Percentiles rank a stretch among this genome's conserved stretches.
Evolutionary conservation across 2,113 vertebrate species (phyloP).

Genomic region (Anthoscopus minutus): DNA sequence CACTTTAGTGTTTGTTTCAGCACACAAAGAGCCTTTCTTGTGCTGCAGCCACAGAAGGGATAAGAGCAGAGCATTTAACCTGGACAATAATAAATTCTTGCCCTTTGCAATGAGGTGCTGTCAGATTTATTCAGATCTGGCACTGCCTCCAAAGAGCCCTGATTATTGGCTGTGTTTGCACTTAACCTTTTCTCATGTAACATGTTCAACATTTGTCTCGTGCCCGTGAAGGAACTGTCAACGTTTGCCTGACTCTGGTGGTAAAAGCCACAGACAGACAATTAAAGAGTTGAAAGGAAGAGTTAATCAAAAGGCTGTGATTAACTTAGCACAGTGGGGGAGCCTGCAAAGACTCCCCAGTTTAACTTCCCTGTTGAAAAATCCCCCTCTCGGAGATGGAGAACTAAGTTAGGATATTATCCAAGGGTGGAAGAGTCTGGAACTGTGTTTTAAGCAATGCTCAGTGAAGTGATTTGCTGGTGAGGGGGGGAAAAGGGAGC

Average conservation of each 20-base stretch:
- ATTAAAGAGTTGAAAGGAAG: neutral
- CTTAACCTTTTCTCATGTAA: conserved; percentile 60
- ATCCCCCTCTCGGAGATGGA: neutral
- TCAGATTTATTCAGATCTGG: conserved; percentile 59
- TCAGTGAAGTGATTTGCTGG: neutral
- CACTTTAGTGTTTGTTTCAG: conserved; percentile 54
- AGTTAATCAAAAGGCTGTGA: neutral
- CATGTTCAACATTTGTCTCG: conserved; percentile 37
- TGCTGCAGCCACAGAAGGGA: conserved; percentile 14
- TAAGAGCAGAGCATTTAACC: conserved; percentile 47
- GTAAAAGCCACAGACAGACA: conserved; percentile 22
- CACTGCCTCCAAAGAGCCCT: conserved; percentile 11
- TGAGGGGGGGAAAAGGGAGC: neutral
- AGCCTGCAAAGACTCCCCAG: neutral
- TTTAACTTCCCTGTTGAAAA: neutral
- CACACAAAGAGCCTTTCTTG: conserved; percentile 56
- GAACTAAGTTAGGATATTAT: neutral
- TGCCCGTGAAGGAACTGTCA: neutral
- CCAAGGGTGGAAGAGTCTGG: neutral
- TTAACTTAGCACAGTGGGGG: neutral
- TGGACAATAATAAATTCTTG: conserved; percentile 56
- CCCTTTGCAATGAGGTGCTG: conserved; percentile 59
- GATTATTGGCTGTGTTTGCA: conserved; percentile 53
- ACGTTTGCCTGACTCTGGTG: neutral
- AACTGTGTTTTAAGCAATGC: neutral